Percentiles rank a stretch among this genome's conserved stretches.
Conservation (phyloP, 1,140 invertebrate species). For the Diprion similis region DNA sequence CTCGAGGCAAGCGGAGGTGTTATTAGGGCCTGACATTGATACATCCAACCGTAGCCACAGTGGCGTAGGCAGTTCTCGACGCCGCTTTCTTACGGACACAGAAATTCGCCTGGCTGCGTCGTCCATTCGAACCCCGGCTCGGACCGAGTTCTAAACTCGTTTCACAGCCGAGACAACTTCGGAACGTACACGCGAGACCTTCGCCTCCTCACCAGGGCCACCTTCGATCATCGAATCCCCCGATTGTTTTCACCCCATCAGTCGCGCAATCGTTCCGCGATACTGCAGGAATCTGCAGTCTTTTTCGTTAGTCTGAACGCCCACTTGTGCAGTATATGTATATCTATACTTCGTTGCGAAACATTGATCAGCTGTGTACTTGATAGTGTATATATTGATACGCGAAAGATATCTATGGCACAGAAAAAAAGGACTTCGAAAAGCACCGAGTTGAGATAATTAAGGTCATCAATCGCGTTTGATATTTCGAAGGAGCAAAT, state of each 20-base stretch:
- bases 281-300: not conserved
- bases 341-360: no score
- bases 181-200: not conserved
- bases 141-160: not conserved
- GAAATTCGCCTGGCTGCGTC: no score
- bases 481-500: no score
- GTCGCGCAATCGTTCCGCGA: not conserved
- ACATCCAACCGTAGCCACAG: conserved; percentile 39
- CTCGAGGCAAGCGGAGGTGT: conserved; percentile 40
- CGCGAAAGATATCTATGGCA: no score
- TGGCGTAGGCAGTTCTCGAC: conserved; percentile 7
- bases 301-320: not conserved
- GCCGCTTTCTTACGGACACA: not conserved
- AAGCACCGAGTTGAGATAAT: no score
- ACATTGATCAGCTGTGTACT: no score
- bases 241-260: not conserved
- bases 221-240: not conserved
- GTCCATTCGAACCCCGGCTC: not conserved
- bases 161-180: not conserved
- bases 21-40: conserved; percentile 57
- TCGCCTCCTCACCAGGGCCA: not conserved
- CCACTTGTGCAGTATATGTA: not conserved
- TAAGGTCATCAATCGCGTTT: no score
- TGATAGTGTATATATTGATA: no score
- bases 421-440: no score